phyloP scores from a whole-genome alignment of 2,888 invertebrate genomes.

The Mesochorus sp. region DNA sequence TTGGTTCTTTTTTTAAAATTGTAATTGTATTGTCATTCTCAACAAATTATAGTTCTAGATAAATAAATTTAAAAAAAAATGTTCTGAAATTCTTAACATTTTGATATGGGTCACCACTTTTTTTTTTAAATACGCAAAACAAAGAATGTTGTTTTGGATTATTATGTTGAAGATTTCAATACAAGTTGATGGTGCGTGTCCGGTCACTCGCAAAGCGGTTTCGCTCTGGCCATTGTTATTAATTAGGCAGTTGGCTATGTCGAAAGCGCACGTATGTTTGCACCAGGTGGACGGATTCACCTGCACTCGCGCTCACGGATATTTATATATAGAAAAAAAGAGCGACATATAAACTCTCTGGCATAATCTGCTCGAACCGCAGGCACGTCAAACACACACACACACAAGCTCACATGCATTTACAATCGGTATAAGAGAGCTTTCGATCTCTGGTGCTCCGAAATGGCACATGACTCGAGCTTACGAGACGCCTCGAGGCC shows the following conservation, averaged over 20 bases:
- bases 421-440: too few relatives aligned
- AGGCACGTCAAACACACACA: slow-evolving; percentile 41
- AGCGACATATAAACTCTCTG: slow-evolving; percentile 27
- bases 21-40: too few relatives aligned
- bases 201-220: slow-evolving; percentile 48
- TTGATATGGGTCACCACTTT: too few relatives aligned
- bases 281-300: slow-evolving; percentile 74
- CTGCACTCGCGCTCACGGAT: slow-evolving; percentile 63
- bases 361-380: slow-evolving; percentile 35
- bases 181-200: background rate
- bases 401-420: too few relatives aligned
- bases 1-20: too few relatives aligned
- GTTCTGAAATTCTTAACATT: too few relatives aligned
- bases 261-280: too few relatives aligned
- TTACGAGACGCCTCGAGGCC: slow-evolving; percentile 33
- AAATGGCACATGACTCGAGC: slow-evolving; percentile 32
- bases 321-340: background rate
- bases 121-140: too few relatives aligned
- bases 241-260: slow-evolving; percentile 76
- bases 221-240: slow-evolving; percentile 72
- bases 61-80: too few relatives aligned
- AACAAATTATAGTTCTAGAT: too few relatives aligned
- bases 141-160: background rate
- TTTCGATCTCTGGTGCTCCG: slow-evolving; percentile 8
- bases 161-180: background rate